Evolutionary conservation across 92 coral and sea anemone genomes (phyloP).

Genomic region (Siderastrea siderea): DNA sequence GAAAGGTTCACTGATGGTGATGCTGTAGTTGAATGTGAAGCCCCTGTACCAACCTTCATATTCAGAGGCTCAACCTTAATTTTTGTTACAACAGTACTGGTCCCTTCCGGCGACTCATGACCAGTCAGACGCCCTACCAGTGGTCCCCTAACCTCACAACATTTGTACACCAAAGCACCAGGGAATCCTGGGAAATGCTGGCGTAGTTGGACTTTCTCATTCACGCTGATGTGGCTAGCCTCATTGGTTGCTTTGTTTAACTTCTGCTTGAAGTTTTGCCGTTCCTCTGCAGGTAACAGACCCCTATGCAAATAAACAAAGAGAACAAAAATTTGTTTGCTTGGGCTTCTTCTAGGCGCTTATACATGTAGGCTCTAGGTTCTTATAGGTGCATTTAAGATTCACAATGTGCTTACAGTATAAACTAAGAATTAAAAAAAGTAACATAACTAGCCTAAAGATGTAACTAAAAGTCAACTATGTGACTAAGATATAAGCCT

Average conservation of each 20-base stretch:
- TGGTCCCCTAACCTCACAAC: conserved; percentile 81
- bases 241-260: conserved; percentile 80
- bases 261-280: conserved; percentile 90
- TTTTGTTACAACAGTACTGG: conserved; percentile 63
- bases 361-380: too few relatives aligned
- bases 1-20: conserved; percentile 13
- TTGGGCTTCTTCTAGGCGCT: too few relatives aligned
- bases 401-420: neutral
- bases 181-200: conserved; percentile 91
- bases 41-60: conserved; percentile 5
- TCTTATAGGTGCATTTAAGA: too few relatives aligned
- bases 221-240: conserved; percentile 69
- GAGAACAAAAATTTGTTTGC: neutral
- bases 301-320: conserved; percentile 69
- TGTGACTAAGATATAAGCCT: too few relatives aligned
- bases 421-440: too few relatives aligned
- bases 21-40: neutral
- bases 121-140: conserved; percentile 79
- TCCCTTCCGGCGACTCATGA: conserved; percentile 83
- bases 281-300: conserved; percentile 86
- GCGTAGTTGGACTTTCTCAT: conserved; percentile 87
- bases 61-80: conserved; percentile 78
- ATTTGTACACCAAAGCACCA: conserved; percentile 89
- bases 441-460: too few relatives aligned
- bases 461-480: too few relatives aligned